Percentiles rank a stretch among this genome's conserved stretches.
Evolutionary conservation across 2,888 invertebrate species (phyloP).

Genomic region (Chrysolina haemoptera): DNA sequence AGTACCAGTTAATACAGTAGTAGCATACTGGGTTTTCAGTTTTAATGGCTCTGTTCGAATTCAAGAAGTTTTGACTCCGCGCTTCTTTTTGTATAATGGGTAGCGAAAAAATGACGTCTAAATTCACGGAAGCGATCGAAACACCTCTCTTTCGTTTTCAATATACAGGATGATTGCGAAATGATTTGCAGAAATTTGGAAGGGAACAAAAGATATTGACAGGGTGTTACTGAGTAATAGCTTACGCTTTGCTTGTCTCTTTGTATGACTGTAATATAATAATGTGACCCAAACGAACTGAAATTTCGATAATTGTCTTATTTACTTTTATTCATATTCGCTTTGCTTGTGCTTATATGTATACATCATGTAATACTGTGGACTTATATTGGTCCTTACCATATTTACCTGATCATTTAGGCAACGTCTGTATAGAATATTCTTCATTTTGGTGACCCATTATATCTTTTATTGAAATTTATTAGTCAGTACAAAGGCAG

Average conservation of each 20-base stretch:
- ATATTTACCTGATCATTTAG: conserved; percentile 10
- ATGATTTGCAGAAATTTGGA: conserved; percentile 12
- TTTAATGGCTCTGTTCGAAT: conserved; percentile 17
- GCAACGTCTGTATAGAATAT: conserved; percentile 14
- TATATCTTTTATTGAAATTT: conserved; percentile 13
- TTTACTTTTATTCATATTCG: conserved; percentile 9
- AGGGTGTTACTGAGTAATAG: conserved; percentile 11
- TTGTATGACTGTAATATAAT: conserved; percentile 18
- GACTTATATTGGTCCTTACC: neutral
- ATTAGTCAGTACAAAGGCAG: conserved; percentile 4
- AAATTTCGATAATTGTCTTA: conserved; percentile 18
- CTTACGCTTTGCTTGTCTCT: neutral
- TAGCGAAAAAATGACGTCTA: conserved; percentile 4
- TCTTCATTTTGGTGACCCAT: conserved; percentile 16
- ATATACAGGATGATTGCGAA: neutral
- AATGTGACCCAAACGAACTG: conserved; percentile 22
- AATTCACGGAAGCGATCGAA: conserved; percentile 14
- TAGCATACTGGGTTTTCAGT: conserved; percentile 6
- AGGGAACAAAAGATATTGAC: conserved; percentile 12
- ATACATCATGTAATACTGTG: conserved; percentile 6
- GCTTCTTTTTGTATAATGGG: neutral
- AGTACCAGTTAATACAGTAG: neutral
- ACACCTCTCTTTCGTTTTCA: conserved; percentile 18
- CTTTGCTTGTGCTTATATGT: conserved; percentile 22
- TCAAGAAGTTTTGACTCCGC: conserved; percentile 23